Evolutionary conservation across 2,888 invertebrate genomes (phyloP).

Genomic region (Endomychus coccineus): DNA sequence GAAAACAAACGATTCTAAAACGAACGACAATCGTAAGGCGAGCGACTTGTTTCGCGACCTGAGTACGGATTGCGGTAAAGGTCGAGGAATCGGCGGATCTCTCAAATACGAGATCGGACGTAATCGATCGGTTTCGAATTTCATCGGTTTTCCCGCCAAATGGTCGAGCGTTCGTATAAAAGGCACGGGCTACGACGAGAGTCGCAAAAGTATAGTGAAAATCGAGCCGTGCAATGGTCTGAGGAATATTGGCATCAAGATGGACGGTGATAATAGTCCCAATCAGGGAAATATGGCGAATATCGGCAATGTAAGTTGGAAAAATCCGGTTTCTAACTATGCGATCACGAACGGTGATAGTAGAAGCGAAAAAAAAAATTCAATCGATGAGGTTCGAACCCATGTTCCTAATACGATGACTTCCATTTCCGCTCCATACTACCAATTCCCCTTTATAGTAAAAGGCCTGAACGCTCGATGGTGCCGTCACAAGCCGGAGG

Average conservation of each 20-base stretch:
- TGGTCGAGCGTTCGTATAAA: conserved; percentile 59
- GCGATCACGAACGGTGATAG: no score
- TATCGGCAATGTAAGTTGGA: conserved; percentile 42
- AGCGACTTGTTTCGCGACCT: conserved; percentile 23
- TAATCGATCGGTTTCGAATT: conserved; percentile 35
- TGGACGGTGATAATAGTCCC: conserved; percentile 36
- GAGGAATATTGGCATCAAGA: conserved; percentile 27
- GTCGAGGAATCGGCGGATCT: conserved; percentile 35
- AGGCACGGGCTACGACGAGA: conserved; percentile 57
- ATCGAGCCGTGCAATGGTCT: conserved; percentile 58
- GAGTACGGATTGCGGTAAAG: conserved; percentile 16
- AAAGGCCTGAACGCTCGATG: no score
- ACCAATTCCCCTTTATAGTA: no score
- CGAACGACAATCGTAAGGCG: conserved; percentile 22
- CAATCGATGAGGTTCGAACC: no score
- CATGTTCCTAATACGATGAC: no score
- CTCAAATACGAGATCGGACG: conserved; percentile 40
- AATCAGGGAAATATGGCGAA: conserved; percentile 34
- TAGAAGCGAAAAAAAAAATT: no score
- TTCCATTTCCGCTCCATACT: no score
- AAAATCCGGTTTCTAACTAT: no score
- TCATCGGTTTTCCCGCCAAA: conserved; percentile 46
- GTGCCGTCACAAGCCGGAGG: no score
- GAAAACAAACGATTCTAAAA: conserved; percentile 12
- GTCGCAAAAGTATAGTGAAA: conserved; percentile 55